Conservation (phyloP, 2,113 vertebrate species). For the Hepsetus odoe region DNA sequence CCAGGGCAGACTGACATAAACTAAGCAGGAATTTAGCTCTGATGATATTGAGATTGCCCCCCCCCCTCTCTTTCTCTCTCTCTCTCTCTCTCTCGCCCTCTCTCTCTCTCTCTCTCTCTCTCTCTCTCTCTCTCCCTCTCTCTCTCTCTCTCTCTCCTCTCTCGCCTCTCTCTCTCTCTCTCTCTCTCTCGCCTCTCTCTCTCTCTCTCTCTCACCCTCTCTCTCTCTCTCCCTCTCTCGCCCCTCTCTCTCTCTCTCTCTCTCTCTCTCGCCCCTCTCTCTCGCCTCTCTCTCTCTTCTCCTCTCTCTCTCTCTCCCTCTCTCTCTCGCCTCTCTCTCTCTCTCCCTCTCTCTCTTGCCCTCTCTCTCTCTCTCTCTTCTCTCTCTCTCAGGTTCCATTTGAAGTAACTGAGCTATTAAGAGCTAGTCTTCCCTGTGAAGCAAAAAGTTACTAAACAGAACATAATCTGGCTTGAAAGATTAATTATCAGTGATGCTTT, state of each 20-base stretch:
- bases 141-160: neutral
- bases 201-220: neutral
- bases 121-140: neutral
- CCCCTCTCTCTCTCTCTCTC: too few species aligned
- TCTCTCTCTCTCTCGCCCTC: neutral
- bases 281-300: neutral
- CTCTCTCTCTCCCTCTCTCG: neutral
- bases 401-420: constrained; percentile 38
- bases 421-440: constrained; percentile 11
- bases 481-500: constrained; percentile 66
- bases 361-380: neutral
- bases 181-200: neutral
- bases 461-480: constrained; percentile 49
- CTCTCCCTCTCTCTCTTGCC: neutral
- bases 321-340: neutral
- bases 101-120: neutral
- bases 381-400: neutral
- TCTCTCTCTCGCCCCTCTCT: neutral
- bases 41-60: constrained; percentile 16
- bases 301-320: neutral
- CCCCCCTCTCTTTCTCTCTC: neutral
- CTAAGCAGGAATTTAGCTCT: neutral
- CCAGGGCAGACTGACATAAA: neutral
- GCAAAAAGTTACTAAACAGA: constrained; percentile 45
- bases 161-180: too few species aligned